phyloP scores from a whole-genome alignment of 2,113 vertebrate genomes.

The Tetrao urogallus region DNA sequence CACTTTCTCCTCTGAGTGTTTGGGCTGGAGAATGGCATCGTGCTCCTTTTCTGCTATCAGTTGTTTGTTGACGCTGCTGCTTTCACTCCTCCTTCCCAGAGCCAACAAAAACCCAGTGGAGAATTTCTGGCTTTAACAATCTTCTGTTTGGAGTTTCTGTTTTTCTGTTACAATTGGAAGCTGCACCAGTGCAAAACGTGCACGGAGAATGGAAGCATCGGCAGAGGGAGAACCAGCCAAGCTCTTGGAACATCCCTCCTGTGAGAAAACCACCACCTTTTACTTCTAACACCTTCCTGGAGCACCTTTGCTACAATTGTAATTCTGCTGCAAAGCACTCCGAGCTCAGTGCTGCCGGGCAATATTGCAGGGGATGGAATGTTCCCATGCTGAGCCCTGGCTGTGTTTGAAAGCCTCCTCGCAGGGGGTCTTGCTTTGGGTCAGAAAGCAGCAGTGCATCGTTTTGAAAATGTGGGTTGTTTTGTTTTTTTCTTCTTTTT shows the following conservation, averaged over 20 bases:
- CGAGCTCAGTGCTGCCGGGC: background rate
- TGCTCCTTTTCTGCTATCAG: background rate
- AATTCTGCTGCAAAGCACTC: background rate
- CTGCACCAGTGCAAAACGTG: rapidly evolving
- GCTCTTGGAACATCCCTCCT: rapidly evolving
- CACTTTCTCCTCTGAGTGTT: rapidly evolving
- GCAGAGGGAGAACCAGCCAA: background rate
- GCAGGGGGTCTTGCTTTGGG: background rate
- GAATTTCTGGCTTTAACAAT: background rate
- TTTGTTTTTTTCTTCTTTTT: background rate
- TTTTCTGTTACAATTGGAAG: background rate
- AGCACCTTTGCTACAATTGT: background rate
- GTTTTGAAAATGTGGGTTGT: background rate
- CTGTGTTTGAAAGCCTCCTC: background rate
- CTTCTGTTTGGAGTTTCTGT: background rate
- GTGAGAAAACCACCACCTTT: no score
- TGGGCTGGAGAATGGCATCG: background rate
- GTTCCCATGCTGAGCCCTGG: background rate
- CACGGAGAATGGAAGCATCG: rapidly evolving
- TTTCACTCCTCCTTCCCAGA: background rate
- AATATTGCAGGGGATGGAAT: background rate
- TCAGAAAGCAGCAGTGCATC: background rate
- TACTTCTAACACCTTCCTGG: background rate
- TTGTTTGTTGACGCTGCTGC: background rate
- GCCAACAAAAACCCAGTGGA: background rate